These are phyloP conservation scores for Lepidurus couesii DNA, from an alignment of 1,140 invertebrate species.

Conservation along the genomic window DNA sequence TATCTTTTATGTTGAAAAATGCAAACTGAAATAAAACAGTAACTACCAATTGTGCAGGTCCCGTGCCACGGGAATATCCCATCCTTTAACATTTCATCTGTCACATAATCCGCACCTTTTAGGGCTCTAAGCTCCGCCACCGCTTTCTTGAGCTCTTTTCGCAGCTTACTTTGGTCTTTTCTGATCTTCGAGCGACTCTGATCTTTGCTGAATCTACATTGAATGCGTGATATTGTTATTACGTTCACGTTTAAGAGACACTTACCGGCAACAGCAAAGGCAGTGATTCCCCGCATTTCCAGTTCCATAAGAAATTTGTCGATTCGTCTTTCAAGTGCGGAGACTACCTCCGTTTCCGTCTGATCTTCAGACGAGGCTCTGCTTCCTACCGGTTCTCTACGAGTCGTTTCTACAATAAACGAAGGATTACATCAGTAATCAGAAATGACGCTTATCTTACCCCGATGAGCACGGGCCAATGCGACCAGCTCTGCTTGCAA, in stretches of 20 bases:
- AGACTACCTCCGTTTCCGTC: not conserved
- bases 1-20: not conserved
- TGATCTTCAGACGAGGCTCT: not conserved
- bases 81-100: not conserved
- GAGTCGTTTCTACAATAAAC: not conserved
- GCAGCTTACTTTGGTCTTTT: not conserved
- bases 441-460: not conserved
- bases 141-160: not conserved
- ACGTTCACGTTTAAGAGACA: not conserved
- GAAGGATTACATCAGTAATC: not conserved
- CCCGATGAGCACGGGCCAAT: not conserved
- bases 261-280: not conserved
- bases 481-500: not conserved
- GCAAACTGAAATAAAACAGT: not conserved
- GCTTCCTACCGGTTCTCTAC: not conserved
- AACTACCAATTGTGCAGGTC: not conserved
- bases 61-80: not conserved
- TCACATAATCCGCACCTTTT: not conserved
- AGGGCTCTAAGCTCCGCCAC: not conserved
- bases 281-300: not conserved
- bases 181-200: not conserved
- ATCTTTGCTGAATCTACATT: not conserved
- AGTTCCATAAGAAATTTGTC: not conserved
- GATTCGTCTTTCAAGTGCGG: not conserved
- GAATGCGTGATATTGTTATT: not conserved